Percentiles rank a stretch among this genome's conserved stretches.
phyloP scores from a whole-genome alignment of 2,113 vertebrate genomes.

The Tachycineta bicolor region DNA sequence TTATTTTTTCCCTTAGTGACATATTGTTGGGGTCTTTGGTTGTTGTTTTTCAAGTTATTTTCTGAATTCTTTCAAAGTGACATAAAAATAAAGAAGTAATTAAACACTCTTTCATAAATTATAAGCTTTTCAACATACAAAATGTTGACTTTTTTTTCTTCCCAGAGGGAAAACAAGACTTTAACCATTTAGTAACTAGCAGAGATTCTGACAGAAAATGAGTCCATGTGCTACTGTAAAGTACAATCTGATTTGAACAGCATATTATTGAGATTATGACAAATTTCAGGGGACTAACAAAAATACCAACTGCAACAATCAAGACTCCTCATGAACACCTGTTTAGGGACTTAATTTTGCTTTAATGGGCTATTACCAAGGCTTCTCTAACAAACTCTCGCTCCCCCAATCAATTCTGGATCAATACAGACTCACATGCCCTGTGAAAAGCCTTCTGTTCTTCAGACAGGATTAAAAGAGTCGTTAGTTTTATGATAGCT shows the following conservation, averaged over 20 bases:
- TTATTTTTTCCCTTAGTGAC: neutral
- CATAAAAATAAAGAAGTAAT: neutral
- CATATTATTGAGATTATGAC: conserved; percentile 29
- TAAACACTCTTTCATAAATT: neutral
- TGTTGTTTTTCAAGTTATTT: neutral
- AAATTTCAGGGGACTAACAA: conserved; percentile 49
- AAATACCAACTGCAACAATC: conserved; percentile 63
- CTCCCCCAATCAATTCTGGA: conserved; percentile 75
- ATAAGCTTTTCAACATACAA: neutral
- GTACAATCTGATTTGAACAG: neutral
- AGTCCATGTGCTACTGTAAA: neutral
- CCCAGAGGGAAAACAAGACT: neutral
- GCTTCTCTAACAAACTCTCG: conserved; percentile 66
- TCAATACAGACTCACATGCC: conserved; percentile 78
- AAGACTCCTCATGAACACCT: conserved; percentile 70
- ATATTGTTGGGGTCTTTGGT: neutral
- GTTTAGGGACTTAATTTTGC: conserved; percentile 75
- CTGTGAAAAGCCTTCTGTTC: conserved; percentile 76
- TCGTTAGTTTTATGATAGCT: conserved; percentile 70
- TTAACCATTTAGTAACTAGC: neutral
- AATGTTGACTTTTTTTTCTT: neutral
- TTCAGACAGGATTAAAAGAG: conserved; percentile 73
- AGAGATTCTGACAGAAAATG: conserved; percentile 1
- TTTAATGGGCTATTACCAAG: conserved; percentile 75
- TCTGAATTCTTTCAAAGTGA: neutral